A percentile compares a stretch with the other conserved stretches of the same genome.
Conservation (phyloP, 2,888 invertebrate genomes). For the Busseola fusca region DNA sequence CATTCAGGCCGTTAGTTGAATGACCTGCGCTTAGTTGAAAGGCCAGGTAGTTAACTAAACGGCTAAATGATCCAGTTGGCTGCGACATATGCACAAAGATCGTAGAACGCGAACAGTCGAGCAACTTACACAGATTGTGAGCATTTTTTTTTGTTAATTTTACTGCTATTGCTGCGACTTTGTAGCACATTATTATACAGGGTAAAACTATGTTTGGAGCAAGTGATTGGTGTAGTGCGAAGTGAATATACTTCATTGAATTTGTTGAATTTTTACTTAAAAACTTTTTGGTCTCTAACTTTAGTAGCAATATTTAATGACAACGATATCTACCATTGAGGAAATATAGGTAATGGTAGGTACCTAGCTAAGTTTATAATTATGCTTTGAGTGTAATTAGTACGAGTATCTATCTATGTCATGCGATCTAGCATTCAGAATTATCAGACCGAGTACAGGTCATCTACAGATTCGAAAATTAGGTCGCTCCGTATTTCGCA, state of each 20-base stretch:
- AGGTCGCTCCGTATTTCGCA: background rate
- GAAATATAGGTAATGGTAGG: background rate
- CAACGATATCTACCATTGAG: background rate
- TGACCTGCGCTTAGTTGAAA: too few relatives aligned
- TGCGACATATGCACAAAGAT: constrained; percentile 12
- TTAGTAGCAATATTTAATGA: background rate
- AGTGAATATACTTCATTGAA: background rate
- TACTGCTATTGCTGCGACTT: background rate
- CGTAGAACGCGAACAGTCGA: constrained; percentile 12
- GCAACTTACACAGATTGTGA: constrained; percentile 19
- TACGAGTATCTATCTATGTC: background rate
- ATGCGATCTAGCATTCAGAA: background rate
- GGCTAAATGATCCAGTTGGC: too few relatives aligned
- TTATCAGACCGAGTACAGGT: constrained; percentile 12
- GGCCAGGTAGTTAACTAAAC: too few relatives aligned
- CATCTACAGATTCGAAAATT: background rate
- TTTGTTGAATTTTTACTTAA: background rate
- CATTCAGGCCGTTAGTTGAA: too few relatives aligned
- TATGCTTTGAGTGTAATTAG: background rate
- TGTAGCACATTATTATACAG: background rate
- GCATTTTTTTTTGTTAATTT: background rate
- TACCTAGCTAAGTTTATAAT: background rate
- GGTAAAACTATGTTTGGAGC: constrained; percentile 3
- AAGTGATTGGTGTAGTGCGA: background rate
- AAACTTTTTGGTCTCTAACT: background rate